Conservation (phyloP, 2,888 invertebrate species). For the Tetrapedia diversipes region DNA sequence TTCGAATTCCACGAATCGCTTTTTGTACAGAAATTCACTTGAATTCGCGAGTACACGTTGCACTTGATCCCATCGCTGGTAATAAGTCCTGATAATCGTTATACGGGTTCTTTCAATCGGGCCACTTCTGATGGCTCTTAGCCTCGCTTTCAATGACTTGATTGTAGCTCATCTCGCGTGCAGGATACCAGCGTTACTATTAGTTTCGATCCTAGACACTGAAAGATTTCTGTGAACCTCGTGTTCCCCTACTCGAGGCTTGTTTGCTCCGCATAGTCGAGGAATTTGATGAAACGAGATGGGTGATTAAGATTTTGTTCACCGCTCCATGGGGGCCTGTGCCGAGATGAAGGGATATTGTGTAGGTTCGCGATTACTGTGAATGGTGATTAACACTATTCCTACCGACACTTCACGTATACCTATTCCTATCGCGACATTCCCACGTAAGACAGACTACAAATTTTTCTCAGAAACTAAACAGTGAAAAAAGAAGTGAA, state of each 20-base stretch:
- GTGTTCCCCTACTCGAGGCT: neutral
- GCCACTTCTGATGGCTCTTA: conserved; percentile 39
- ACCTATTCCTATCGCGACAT: no score
- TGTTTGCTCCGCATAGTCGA: neutral
- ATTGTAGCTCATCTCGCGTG: conserved; percentile 34
- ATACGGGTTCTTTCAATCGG: conserved; percentile 30
- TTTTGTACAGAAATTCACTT: no score
- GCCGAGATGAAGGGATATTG: conserved; percentile 1
- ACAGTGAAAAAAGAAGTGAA: no score
- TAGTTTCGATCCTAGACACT: conserved; percentile 9
- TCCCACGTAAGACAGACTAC: no score
- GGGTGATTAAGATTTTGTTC: conserved; percentile 13
- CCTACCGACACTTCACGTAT: no score
- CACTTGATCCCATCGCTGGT: no score
- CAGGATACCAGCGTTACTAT: conserved; percentile 17
- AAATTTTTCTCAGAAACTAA: no score
- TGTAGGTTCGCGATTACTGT: neutral
- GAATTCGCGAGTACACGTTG: no score
- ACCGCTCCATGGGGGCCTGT: no score
- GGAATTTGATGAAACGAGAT: conserved; percentile 20
- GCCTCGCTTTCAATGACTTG: conserved; percentile 39
- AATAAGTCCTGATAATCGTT: conserved; percentile 38
- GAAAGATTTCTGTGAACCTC: conserved; percentile 1
- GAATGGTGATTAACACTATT: neutral
- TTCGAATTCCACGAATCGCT: no score